Percentiles rank a stretch among this genome's conserved stretches.
Evolutionary conservation across 2,888 invertebrate species (phyloP).

Genomic region (Troglohyphantes excavatus): DNA sequence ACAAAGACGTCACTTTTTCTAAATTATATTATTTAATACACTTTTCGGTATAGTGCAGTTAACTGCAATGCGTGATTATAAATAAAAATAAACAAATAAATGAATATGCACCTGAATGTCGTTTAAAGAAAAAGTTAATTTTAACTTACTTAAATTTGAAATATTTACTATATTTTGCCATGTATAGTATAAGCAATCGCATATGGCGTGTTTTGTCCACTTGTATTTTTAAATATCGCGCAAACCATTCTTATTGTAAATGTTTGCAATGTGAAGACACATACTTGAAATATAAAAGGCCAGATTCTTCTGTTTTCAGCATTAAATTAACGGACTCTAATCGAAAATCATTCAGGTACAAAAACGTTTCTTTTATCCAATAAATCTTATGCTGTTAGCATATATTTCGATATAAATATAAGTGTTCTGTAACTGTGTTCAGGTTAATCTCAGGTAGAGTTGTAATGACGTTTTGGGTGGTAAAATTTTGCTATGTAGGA

Average conservation of each 20-base stretch:
- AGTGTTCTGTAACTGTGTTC: too few species aligned
- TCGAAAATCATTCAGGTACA: conserved; percentile 20
- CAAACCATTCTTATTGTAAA: conserved; percentile 38
- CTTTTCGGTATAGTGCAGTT: too few species aligned
- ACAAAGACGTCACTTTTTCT: too few species aligned
- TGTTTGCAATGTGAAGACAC: conserved; percentile 52
- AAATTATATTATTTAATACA: too few species aligned
- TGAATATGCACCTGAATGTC: background rate
- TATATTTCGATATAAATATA: too few species aligned
- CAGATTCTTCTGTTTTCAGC: conserved; percentile 49
- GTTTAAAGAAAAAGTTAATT: background rate
- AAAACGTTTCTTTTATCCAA: too few species aligned
- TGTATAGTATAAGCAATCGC: conserved; percentile 20
- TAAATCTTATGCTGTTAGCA: too few species aligned
- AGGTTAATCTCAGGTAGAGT: too few species aligned
- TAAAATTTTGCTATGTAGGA: too few species aligned
- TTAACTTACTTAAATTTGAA: background rate
- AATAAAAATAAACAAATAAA: conserved; percentile 6
- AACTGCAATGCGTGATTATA: too few species aligned
- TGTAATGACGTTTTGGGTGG: too few species aligned
- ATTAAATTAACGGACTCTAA: conserved; percentile 37
- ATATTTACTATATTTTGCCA: background rate
- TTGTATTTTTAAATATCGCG: conserved; percentile 39
- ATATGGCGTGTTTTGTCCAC: conserved; percentile 37
- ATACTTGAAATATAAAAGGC: conserved; percentile 35